Conservation (phyloP, 92 coral and sea anemone genomes). For the Paragorgia papillata region DNA sequence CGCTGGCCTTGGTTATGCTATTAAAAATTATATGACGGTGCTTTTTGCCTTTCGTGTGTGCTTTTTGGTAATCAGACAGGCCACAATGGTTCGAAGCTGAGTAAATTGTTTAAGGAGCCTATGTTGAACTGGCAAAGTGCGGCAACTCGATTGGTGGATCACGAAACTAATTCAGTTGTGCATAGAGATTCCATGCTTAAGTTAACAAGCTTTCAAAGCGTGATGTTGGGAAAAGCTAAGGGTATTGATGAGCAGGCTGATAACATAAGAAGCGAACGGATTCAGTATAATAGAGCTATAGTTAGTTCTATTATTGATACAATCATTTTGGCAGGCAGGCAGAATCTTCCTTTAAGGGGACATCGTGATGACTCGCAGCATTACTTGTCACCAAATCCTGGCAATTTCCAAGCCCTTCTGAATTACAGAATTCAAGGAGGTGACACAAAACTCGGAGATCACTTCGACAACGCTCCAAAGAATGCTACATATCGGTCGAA, state of each 20-base stretch:
- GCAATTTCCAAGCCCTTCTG: slow-evolving; percentile 71
- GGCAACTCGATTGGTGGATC: neutral
- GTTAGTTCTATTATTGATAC: slow-evolving; percentile 63
- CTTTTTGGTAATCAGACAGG: slow-evolving; percentile 30
- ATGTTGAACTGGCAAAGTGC: slow-evolving; percentile 18
- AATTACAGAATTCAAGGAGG: slow-evolving; percentile 20
- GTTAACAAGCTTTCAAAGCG: neutral
- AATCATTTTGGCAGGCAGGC: slow-evolving; percentile 63
- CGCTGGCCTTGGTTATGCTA: slow-evolving; percentile 46
- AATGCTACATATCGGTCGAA: slow-evolving; percentile 9
- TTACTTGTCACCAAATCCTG: slow-evolving; percentile 55
- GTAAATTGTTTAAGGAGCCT: slow-evolving; percentile 14
- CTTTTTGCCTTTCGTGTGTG: slow-evolving; percentile 43
- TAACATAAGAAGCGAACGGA: neutral
- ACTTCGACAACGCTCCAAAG: neutral
- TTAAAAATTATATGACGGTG: slow-evolving; percentile 37
- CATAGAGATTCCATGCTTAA: slow-evolving; percentile 20
- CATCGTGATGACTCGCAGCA: slow-evolving; percentile 67
- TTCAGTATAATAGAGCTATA: slow-evolving; percentile 52
- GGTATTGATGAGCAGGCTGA: slow-evolving; percentile 16
- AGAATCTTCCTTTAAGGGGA: slow-evolving; percentile 67
- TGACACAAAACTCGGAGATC: slow-evolving; percentile 13
- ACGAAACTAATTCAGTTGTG: neutral
- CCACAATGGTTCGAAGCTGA: slow-evolving; percentile 5
- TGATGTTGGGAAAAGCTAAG: slow-evolving; percentile 1